Evolutionary conservation across 2,113 vertebrate species (phyloP).

Genomic region (Nyctereutes procyonoides): DNA sequence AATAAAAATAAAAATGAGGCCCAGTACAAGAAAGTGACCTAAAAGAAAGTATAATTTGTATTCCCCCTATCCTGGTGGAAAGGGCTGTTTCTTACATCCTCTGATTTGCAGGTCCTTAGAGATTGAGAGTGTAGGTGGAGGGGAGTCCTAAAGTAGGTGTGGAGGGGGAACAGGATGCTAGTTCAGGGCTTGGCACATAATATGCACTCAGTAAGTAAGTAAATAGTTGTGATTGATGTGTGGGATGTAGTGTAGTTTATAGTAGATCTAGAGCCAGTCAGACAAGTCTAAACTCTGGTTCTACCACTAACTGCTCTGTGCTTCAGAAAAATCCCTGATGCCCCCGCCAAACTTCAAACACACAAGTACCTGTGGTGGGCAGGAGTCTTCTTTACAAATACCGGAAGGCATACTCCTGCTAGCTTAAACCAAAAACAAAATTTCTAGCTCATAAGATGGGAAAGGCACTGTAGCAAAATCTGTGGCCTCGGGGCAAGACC

Average conservation of each 20-base stretch:
- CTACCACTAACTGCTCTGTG: neutral
- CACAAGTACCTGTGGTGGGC: neutral
- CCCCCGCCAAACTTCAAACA: neutral
- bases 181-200: neutral
- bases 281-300: neutral
- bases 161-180: neutral
- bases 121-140: neutral
- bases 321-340: neutral
- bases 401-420: neutral
- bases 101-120: neutral
- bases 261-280: neutral
- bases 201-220: neutral
- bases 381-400: conserved; percentile 1
- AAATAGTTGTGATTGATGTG: neutral
- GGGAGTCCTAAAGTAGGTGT: neutral
- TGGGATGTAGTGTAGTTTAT: neutral
- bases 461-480: neutral
- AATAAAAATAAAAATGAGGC: neutral
- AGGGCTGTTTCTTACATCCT: neutral
- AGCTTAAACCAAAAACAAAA: conserved; percentile 1
- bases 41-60: neutral
- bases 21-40: neutral
- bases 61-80: neutral
- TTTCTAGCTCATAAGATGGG: neutral
- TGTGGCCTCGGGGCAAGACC: neutral